Percentiles rank a stretch among this genome's conserved stretches.
Evolutionary conservation across 2,888 invertebrate genomes (phyloP).

Genomic region (Plemyria rubiginata): DNA sequence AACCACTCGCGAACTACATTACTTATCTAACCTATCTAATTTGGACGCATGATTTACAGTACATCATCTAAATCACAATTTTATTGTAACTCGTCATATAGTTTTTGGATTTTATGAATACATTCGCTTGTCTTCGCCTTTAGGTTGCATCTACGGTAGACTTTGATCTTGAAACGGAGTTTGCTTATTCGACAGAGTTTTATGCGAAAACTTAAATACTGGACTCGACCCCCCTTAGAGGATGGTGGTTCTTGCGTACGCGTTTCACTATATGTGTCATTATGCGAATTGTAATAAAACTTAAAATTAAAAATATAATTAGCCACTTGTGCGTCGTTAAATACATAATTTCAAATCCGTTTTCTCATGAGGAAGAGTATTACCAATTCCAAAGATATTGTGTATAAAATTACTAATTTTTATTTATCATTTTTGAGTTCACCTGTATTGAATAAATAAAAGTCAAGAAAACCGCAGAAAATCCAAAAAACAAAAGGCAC

Average conservation of each 20-base stretch:
- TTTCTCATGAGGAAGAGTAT: no score
- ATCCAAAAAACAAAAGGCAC: no score
- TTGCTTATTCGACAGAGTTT: neutral
- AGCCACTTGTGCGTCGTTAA: neutral
- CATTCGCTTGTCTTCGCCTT: conserved; percentile 34
- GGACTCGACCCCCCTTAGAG: neutral
- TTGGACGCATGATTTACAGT: conserved; percentile 80
- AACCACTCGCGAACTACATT: conserved; percentile 48
- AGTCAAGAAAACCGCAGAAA: no score
- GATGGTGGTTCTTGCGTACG: neutral
- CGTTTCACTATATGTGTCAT: neutral
- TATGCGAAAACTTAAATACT: neutral
- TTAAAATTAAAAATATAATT: neutral
- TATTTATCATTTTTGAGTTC: no score
- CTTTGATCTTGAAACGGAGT: conserved; percentile 5
- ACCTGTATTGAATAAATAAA: no score
- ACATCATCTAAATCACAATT: conserved; percentile 71
- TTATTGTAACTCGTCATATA: conserved; percentile 80
- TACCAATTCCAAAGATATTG: no score
- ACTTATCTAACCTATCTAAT: conserved; percentile 62
- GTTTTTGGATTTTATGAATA: conserved; percentile 40
- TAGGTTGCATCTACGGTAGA: conserved; percentile 28
- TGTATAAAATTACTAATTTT: no score
- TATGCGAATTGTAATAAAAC: neutral
- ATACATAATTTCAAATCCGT: neutral